Evolutionary conservation across 2,888 invertebrate species (phyloP), one percentile per base, ranked within the genome.

Genomic region (Lissonota sp.): DNA sequence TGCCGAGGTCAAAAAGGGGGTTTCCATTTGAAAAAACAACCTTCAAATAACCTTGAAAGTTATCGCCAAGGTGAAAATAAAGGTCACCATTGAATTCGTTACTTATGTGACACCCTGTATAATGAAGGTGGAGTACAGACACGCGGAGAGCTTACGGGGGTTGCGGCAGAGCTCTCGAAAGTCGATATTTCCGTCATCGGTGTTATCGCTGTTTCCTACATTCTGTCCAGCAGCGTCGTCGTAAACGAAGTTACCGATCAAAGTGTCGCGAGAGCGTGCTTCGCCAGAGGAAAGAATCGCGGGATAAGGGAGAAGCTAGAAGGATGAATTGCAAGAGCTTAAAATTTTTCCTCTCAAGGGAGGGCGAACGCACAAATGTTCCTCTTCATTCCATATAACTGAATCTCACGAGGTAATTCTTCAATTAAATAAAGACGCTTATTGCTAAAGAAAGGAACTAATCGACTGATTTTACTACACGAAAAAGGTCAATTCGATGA

Each of bases 181-280:
- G 91, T 91, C 90, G 91, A 91, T 91, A 91, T 91, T 91, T 91
- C 91, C 91, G 91, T 90, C 91, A 91, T 88, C 88, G 90, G 88
- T 88, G 90, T 91, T 91, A 91, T 91, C 90, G 89, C 88, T 88
- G 90, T 90, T 91, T 90, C 90, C 91, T 91, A 88, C 88, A 87
- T 87, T 88, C 87, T 86, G 87, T 88, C 89, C 89, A 88, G 89
- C 87, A 89, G 89, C 88, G 88, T 88, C 88, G 87, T 85, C 88
- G 86, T 87, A 90, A 90, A 91, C 86, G 87, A 90, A 90, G 88
- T 90, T 90, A 90, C 88, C 87, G 89, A 90, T 90, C 90, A 89
- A 90, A 90, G 90, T 89, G 87, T 87, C 88, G 84, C 70, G 83
- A 70, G 70, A 66, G 75, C 72, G 55, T 63, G 53, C 16, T 39